phyloP scores from a whole-genome alignment of 37 sponge, comb jelly and placozoan species.

The Halisarca cf. caerulea region DNA sequence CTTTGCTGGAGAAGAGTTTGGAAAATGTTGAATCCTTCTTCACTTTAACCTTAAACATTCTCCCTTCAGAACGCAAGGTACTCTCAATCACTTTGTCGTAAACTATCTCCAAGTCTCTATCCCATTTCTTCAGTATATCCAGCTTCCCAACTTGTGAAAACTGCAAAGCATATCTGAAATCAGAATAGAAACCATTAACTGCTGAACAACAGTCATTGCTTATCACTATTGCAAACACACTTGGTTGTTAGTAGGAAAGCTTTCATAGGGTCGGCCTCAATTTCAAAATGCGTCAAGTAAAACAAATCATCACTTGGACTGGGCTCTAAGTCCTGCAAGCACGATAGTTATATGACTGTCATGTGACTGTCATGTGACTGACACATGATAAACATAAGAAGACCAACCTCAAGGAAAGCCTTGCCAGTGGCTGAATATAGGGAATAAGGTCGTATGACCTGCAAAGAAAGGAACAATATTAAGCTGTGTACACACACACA shows the following conservation, averaged over 20 bases:
- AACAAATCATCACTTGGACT: constrained; percentile 27
- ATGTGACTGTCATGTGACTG: not conserved
- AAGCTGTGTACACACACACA: not conserved
- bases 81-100: not conserved
- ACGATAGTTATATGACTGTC: constrained; percentile 20
- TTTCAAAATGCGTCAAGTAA: constrained; percentile 48
- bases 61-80: not conserved
- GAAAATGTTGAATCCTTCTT: not conserved
- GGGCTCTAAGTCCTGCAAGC: constrained; percentile 3
- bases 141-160: not conserved
- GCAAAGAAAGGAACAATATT: not conserved
- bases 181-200: too few relatives aligned
- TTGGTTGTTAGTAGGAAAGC: constrained; percentile 58
- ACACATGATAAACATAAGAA: not conserved
- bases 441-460: constrained; percentile 68
- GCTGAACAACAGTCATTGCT: too few relatives aligned
- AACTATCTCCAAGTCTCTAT: not conserved
- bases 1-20: not conserved
- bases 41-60: not conserved
- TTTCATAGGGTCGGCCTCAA: constrained; percentile 45
- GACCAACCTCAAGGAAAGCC: constrained; percentile 60
- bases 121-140: constrained; percentile 17
- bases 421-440: constrained; percentile 48
- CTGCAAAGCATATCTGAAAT: too few relatives aligned
- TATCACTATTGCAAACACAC: too few relatives aligned